Conservation (phyloP, 92 coral and sea anemone species). For the Diadumene lineata region DNA sequence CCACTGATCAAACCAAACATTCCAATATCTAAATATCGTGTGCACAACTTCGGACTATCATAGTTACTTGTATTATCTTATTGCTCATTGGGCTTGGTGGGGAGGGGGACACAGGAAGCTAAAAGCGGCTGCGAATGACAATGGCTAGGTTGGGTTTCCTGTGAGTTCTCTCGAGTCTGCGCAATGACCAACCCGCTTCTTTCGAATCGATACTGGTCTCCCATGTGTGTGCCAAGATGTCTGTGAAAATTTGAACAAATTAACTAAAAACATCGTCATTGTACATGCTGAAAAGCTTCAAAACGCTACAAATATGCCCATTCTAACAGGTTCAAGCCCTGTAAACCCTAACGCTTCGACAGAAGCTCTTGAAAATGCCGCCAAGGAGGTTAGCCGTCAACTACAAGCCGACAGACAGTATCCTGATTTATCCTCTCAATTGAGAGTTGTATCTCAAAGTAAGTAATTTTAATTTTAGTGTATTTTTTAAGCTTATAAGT, state of each 20-base stretch:
- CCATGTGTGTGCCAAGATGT: constrained; percentile 46
- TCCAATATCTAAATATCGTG: too few species aligned
- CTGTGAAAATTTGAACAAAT: constrained; percentile 4
- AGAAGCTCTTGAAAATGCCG: constrained; percentile 89
- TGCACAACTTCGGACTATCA: too few species aligned
- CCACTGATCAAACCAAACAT: too few species aligned
- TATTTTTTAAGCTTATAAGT: neutral
- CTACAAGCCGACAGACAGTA: constrained; percentile 82
- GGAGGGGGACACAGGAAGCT: too few species aligned
- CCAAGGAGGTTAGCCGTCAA: constrained; percentile 93
- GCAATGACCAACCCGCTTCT: constrained; percentile 78
- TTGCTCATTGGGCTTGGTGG: too few species aligned
- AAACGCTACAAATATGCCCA: constrained; percentile 61
- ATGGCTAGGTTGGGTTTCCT: constrained; percentile 29
- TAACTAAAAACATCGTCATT: neutral
- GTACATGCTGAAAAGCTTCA: neutral
- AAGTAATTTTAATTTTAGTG: constrained; percentile 17
- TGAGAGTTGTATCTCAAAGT: constrained; percentile 81
- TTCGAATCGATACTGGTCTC: constrained; percentile 57
- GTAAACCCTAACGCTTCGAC: constrained; percentile 53
- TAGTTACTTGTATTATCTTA: too few species aligned
- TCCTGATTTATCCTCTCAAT: constrained; percentile 85
- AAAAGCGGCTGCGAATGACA: too few species aligned
- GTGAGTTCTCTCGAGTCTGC: constrained; percentile 68
- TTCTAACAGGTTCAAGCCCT: constrained; percentile 59